Base-by-base conservation (phyloP, 37 sponge, comb jelly and placozoan genomes). In the Geodia barretti region DNA sequence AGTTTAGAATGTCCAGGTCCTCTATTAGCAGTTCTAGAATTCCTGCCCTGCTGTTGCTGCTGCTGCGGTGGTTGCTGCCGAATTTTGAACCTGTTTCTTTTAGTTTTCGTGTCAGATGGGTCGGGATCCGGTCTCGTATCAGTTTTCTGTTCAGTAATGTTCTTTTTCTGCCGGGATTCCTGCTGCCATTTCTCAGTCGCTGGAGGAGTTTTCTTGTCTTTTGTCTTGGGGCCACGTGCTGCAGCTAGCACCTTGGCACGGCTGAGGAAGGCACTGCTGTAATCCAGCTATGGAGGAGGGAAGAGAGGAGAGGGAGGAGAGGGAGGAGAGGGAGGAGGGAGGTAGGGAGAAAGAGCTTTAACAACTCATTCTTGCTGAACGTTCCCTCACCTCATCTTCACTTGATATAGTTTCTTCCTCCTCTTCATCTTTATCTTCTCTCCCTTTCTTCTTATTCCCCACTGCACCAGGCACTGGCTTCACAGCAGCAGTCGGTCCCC, bases 261-360 rank as follows among this genome's bases (percentile, higher is more conserved):
- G 11, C 14, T 47, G 11, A 47, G 11, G 14, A 47, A 47, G 54
- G 54, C 37, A 37, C 30, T 36, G 38, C 69, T 20, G 54, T 11
- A 24, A 25, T 61, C 78, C 54, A 28, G 65, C 25, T 62, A 23
- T 42, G 75, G 4, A 25, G 47, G 60, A 25, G 59, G 54, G 58
- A 41, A 20, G 30, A 19, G 60, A 63, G 79, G 64, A 35, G 65
- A 37, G 38, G 19, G 64, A 23, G 80, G 54, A 31, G 61, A 65
- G 70, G 80, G 54, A 3, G 47, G 80, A 24, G 42, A 68, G 17
- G 32, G 62, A 8, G 54, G 14, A 17, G n/a, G n/a, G 54, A 17
- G 11, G 54, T 47, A 14, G 54, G 54, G 14, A 14, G 7, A 47
- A 17, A 47, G 54, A 14, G 54, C 14, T 47, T 47, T 7, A 14